Base-by-base conservation (phyloP, 2,113 vertebrate species). In the Kryptolebias marmoratus region DNA sequence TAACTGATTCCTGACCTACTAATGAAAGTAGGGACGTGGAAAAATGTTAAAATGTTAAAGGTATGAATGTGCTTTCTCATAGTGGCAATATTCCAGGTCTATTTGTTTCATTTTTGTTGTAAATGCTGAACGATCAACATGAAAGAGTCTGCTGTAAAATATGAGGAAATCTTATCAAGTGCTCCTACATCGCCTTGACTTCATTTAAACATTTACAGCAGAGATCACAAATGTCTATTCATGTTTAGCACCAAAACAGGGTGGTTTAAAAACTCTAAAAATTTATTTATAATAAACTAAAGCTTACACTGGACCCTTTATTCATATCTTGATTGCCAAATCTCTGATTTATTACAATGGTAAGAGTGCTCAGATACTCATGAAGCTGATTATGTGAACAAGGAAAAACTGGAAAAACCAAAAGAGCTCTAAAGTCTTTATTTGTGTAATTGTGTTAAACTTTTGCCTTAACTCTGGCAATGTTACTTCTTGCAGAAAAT, bases 61-160 rank as follows among this genome's bases (percentile, higher is more conserved):
- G 15, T 15, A 15, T 36, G 58, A 49, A 62, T 36, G 16, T 30
- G 11, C 15, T 49, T 18, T 68, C 14, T 47, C 36, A 28, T 64
- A 45, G 56, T 44, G 49, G 30, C 42, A 49, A n/a, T 42, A 42
- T 49, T 11, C 4, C 11, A 4, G 32, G 22, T 53, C 49, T 39
- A 15, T 64, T 60, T 55, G 16, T 5, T 44, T 27, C 10, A 49
- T 83, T 60, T 36, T 36, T 3, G 3, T 36, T 36, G 32, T 36
- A 36, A 36, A 36, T 3, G 32, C 7, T 7, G 32, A 3, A 7
- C 3, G 32, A 36, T 4, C 32, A 36, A 50, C 42, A 65, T 65
- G 16, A 47, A 61, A 71, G 22, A 81, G 86, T 70, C 71, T 58
- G 68, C 60, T 52, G 27, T 81, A 48, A 82, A 78, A 70, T 61